Conservation (phyloP, 2,888 invertebrate species). For the Eremobia ochroleuca region DNA sequence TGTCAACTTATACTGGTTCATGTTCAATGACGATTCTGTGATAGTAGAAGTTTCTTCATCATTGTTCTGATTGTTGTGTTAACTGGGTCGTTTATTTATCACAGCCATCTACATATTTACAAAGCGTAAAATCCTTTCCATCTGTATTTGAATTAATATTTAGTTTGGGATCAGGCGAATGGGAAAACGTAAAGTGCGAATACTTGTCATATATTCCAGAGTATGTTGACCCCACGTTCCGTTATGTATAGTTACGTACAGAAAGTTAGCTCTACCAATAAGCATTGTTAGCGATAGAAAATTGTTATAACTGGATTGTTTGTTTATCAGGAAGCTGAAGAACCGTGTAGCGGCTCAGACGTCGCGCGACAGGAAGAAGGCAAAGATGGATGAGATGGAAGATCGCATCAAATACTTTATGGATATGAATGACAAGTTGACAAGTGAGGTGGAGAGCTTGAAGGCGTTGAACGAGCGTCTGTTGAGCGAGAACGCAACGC, state of each 20-base stretch:
- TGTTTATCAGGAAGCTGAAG: conserved; percentile 95
- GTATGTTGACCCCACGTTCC: conserved; percentile 64
- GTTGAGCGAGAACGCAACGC: conserved; percentile 92
- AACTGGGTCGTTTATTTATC: background rate
- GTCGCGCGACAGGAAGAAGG: conserved; percentile 98
- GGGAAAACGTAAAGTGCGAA: background rate
- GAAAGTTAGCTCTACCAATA: conserved; percentile 52
- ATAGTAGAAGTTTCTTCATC: conserved; percentile 35
- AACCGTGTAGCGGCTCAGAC: conserved; percentile 99
- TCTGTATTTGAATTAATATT: background rate
- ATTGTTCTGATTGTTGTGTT: conserved; percentile 33
- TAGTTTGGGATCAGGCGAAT: background rate
- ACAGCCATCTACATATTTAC: background rate
- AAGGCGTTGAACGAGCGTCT: conserved; percentile 93
- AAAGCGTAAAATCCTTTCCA: background rate
- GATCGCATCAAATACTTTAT: conserved; percentile 92
- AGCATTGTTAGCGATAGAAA: conserved; percentile 38
- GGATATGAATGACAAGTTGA: conserved; percentile 92
- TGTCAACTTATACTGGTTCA: conserved; percentile 61
- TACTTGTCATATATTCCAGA: background rate
- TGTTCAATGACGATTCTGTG: conserved; percentile 28
- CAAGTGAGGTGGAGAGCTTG: conserved; percentile 92
- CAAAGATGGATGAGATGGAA: conserved; percentile 97
- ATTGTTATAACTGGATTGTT: conserved; percentile 47
- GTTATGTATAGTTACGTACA: conserved; percentile 66